Evolutionary conservation across 1,140 invertebrate genomes (phyloP).

Genomic region (Samia ricini): DNA sequence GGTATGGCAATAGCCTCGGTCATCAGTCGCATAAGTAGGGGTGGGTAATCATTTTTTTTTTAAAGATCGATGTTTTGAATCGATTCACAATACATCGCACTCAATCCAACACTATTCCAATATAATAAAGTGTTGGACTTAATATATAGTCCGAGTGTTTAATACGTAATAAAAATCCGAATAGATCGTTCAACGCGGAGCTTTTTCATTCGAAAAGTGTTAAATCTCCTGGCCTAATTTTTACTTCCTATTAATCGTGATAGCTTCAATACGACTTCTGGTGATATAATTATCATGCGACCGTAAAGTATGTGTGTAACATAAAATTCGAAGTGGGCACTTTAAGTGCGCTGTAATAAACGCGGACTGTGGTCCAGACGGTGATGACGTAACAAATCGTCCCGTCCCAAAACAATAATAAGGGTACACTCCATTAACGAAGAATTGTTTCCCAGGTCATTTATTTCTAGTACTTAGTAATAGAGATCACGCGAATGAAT

Average conservation of each 20-base stretch:
- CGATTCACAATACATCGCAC: no score
- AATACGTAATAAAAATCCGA: no score
- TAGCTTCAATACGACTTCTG: neutral
- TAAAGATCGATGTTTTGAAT: no score
- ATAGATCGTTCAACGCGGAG: no score
- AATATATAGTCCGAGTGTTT: no score
- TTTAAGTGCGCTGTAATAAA: conserved; percentile 5
- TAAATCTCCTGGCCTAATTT: neutral
- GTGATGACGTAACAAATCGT: neutral
- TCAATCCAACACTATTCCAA: no score
- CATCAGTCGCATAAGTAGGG: no score
- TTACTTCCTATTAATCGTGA: neutral
- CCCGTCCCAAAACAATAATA: conserved; percentile 7
- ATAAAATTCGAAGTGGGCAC: neutral
- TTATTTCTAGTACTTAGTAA: neutral
- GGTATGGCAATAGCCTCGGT: no score
- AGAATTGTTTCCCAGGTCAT: conserved; percentile 5
- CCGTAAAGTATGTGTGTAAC: neutral
- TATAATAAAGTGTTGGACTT: no score
- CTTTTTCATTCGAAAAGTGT: no score
- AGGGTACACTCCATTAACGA: neutral
- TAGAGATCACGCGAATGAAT: neutral
- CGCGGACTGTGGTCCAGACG: neutral
- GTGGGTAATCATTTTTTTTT: no score
- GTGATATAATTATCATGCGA: neutral